Evolutionary conservation across 1,140 invertebrate genomes (phyloP), one percentile per base, ranked within the genome.

Genomic region (Alviniconcha marisindica): DNA sequence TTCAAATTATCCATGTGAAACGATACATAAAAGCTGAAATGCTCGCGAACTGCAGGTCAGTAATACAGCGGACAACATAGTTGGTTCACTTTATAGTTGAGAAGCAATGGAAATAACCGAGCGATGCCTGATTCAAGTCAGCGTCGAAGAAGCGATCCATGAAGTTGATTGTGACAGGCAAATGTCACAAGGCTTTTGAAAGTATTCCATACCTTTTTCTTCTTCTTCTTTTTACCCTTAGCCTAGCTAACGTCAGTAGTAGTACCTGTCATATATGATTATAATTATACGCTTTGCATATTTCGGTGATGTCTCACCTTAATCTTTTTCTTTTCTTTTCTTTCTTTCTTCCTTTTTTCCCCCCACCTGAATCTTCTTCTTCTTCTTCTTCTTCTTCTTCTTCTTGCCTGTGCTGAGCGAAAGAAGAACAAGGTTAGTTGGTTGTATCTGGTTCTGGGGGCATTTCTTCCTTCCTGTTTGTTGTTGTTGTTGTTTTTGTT

Each of bases 151-250:
- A 71, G 36, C 69, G 36, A 71, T 40, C 5, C 33, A 18, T 40
- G 21, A 33, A 21, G 69, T 71, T 33, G 69, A 71, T 71, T 71
- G 69, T 71, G 69, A 71, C 69, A 71, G 36, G 69, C 18, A 33
- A 40, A 40, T 24, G 69, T 21, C 69, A 71, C 36, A 14, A 21
- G 14, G 69, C 33, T 71, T 69, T 71, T 14, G 15, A 40, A 71
- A 71, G 69, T 33, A 66, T 66, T 33, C 36, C 63, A 66, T 28
- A 5, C 36, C 63, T 66, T 66, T 66, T 33, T 66, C 7, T 51
- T 71, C 69, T 33, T 36, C 5, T 48, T 48, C 44, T 48, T 48
- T 48, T 48, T 10, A 10, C 44, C 44, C 18, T 48, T 48, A 48
- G n/a, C n/a, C n/a, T n/a, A n/a, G 36, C 63, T 36, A 71, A 71